These are phyloP conservation scores for Pycnonotus jocosus DNA, from an alignment of 2,113 vertebrate species.

Conservation along the genomic window DNA sequence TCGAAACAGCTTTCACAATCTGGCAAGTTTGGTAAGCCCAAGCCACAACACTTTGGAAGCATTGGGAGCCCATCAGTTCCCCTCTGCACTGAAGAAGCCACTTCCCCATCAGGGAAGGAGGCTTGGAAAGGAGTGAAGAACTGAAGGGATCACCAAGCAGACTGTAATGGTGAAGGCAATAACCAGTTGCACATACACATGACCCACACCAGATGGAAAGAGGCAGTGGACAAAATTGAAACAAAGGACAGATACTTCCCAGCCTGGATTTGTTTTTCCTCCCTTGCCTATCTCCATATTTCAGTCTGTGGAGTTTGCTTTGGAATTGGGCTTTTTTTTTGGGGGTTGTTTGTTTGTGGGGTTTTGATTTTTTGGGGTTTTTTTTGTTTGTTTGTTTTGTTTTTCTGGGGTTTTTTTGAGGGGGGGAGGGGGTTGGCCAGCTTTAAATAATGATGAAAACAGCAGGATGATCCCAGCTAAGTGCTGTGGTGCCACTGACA, in stretches of 20 bases:
- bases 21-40: background rate
- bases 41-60: background rate
- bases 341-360: too few relatives aligned
- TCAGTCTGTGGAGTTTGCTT: background rate
- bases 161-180: background rate
- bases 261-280: background rate
- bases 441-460: background rate
- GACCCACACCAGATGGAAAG: background rate
- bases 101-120: background rate
- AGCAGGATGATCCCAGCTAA: background rate
- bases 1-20: background rate
- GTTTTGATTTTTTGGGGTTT: too few relatives aligned
- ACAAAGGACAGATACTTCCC: background rate
- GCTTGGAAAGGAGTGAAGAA: background rate
- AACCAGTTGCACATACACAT: background rate
- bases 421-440: too few relatives aligned
- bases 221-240: background rate
- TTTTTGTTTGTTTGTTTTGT: background rate
- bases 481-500: background rate
- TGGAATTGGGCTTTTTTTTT: background rate
- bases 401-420: background rate
- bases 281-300: background rate
- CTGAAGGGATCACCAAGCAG: background rate
- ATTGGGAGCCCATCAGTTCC: background rate
- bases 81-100: rapidly evolving